Evolutionary conservation across 2,888 invertebrate species (phyloP).

Genomic region (Lamellibrachia columna): DNA sequence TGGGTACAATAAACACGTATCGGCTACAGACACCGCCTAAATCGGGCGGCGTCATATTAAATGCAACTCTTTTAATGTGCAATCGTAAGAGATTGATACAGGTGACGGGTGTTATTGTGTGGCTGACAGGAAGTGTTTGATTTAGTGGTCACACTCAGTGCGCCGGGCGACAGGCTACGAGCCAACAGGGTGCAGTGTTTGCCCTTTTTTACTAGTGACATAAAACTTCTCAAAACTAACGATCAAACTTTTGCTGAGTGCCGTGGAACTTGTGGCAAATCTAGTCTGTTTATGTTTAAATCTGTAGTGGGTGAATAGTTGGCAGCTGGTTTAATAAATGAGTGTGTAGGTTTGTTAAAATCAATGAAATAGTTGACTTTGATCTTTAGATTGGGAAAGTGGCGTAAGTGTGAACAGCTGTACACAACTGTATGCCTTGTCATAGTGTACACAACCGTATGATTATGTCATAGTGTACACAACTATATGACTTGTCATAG

Average conservation of each 20-base stretch:
- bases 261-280: neutral
- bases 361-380: no score
- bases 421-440: no score
- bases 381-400: no score
- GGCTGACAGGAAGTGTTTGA: neutral
- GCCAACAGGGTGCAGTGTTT: neutral
- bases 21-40: neutral
- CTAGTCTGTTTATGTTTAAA: no score
- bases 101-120: neutral
- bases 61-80: neutral
- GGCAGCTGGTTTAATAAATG: no score
- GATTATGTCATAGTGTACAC: no score
- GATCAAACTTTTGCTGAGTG: neutral
- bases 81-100: constrained; percentile 10
- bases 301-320: no score
- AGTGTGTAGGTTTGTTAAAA: no score
- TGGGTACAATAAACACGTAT: neutral
- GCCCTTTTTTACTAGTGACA: neutral
- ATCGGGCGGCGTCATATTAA: neutral
- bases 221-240: neutral
- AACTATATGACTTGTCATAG: no score
- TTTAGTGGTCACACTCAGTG: neutral
- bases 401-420: no score
- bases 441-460: no score
- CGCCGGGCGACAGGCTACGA: neutral